Percentiles rank a stretch among this genome's conserved stretches.
phyloP scores from a whole-genome alignment of 2,113 vertebrate species.

The Albula glossodonta region DNA sequence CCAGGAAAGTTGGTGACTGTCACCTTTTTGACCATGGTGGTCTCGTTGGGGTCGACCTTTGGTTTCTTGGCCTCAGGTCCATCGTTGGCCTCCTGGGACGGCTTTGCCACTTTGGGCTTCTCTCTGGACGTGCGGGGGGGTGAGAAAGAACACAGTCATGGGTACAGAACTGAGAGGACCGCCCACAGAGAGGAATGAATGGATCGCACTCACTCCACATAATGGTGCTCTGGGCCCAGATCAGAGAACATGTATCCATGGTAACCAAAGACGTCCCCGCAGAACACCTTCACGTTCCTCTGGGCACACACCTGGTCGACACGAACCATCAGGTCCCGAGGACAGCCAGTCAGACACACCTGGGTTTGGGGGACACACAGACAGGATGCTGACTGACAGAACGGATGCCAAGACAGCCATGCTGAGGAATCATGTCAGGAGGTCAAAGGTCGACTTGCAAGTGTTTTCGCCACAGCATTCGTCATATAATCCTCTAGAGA shows the following conservation, averaged over 20 bases:
- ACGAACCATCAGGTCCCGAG: constrained; percentile 80
- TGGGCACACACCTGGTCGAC: constrained; percentile 85
- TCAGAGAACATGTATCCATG: constrained; percentile 91
- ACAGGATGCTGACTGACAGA: neutral
- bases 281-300: constrained; percentile 84
- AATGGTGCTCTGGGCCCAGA: constrained; percentile 84
- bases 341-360: constrained; percentile 89
- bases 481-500: too few relatives aligned
- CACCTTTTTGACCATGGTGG: constrained; percentile 91
- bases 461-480: too few relatives aligned
- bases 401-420: neutral
- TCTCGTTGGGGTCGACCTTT: constrained; percentile 80
- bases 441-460: neutral
- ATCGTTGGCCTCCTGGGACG: constrained; percentile 65
- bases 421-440: neutral
- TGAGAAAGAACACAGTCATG: neutral
- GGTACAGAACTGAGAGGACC: neutral
- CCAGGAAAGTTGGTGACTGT: constrained; percentile 12
- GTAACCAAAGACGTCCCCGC: constrained; percentile 88
- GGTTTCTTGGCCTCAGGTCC: constrained; percentile 84
- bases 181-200: too few relatives aligned
- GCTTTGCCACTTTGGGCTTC: constrained; percentile 81
- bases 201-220: constrained; percentile 84
- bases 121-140: constrained; percentile 68
- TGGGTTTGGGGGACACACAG: constrained; percentile 44